Base-by-base conservation (phyloP, 2,797 vertebrate genomes). In the Balearica regulorum region DNA sequence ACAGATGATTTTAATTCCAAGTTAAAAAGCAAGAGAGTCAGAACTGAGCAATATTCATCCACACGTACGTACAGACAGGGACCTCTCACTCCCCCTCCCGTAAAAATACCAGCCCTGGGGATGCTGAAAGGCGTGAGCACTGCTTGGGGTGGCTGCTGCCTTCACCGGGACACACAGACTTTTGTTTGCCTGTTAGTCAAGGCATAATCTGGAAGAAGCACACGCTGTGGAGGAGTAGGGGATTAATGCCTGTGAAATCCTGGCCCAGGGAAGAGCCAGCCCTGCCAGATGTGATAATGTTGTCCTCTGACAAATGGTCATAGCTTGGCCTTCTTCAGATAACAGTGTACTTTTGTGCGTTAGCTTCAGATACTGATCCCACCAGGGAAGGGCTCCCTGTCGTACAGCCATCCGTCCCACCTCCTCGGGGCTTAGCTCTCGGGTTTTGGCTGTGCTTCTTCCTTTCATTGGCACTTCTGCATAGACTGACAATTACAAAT, bases 161-260 rank as follows among this genome's bases (percentile, higher is more conserved):
- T 41, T 20, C 1, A 4, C 80, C 75, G 35, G 82, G 44, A 46
- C 69, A 68, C 64, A 41, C 39, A 33, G 86, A 35, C 86, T 60
- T 90, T 48, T 43, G 70, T 90, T 87, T 87, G 61, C 73, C 71
- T 93, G 41, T 54, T 89, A 43, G 82, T 69, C 24, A 31, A 69
- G 80, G 77, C 60, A 18, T 86, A 86, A 92, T 96, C 91, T 95
- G 90, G 89, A 21, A 62, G 65, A 80, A 91, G 72, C 87, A 91
- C 89, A 83, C 14, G 5, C 90, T 87, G 65, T 70, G 69, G 85
- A 94, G 91, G 65, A 93, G 64, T 19, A 48, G 48, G 82, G 95
- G 95, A 94, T 96, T 89, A 90, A 97, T 95, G 93, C 70, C 51
- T 94, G 60, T 48, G 62, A 90, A 95, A 82, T 96, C 75, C 87